phyloP scores from a whole-genome alignment of 2,113 vertebrate species.

The Probosciger aterrimus region DNA sequence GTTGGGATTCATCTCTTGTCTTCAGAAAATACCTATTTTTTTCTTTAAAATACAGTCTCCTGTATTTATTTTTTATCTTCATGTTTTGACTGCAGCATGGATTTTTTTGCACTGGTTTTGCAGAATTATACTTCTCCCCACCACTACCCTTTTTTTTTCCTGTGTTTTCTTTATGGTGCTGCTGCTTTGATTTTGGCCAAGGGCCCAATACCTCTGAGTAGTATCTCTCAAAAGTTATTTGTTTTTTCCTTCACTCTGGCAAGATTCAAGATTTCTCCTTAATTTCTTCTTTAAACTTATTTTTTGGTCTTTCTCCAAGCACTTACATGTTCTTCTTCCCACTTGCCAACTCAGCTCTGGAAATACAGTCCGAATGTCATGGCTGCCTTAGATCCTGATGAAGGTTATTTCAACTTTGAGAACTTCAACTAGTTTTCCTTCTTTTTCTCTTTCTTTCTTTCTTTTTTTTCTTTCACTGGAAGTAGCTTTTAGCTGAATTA shows the following conservation, averaged over 20 bases:
- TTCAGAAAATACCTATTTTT: background rate
- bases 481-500: background rate
- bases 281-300: background rate
- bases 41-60: background rate
- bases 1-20: background rate
- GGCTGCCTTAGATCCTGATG: background rate
- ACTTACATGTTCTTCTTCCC: background rate
- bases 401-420: background rate
- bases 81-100: background rate
- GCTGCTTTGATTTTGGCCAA: background rate
- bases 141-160: background rate
- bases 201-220: background rate
- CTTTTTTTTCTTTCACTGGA: background rate
- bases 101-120: background rate
- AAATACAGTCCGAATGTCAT: background rate
- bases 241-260: background rate
- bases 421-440: background rate
- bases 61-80: background rate
- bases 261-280: background rate
- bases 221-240: background rate
- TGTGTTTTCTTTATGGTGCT: background rate
- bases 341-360: background rate
- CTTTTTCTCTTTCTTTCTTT: background rate
- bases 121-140: background rate
- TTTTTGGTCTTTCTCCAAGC: background rate